Conservation (phyloP, 1,140 invertebrate genomes). For the Drosophila littoralis region DNA sequence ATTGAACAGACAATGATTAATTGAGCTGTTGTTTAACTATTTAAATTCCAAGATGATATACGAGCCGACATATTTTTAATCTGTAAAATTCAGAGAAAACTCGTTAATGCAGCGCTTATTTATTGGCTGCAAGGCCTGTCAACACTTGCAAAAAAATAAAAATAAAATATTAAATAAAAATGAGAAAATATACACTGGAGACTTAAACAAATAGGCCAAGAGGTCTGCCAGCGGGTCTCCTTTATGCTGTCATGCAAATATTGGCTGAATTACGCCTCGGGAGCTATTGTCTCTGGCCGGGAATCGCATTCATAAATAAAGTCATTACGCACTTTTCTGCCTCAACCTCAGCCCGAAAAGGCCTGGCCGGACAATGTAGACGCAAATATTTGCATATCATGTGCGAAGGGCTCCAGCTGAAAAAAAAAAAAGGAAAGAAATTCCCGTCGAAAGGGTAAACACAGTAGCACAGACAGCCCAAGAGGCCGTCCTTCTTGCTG, state of each 20-base stretch:
- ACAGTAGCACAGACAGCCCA: slow-evolving; percentile 33
- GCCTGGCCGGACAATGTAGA: slow-evolving; percentile 32
- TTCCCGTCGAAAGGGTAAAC: slow-evolving; percentile 28
- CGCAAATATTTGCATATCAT: slow-evolving; percentile 73
- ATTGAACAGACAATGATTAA: slow-evolving; percentile 77
- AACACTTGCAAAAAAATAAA: slow-evolving; percentile 52
- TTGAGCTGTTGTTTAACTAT: slow-evolving; percentile 63
- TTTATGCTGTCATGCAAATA: slow-evolving; percentile 65
- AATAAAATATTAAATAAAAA: neutral
- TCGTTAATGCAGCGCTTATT: slow-evolving; percentile 71
- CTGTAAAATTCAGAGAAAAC: slow-evolving; percentile 59
- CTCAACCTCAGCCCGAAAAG: slow-evolving; percentile 45
- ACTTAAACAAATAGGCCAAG: slow-evolving; percentile 24
- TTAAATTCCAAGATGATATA: slow-evolving; percentile 48
- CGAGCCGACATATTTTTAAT: slow-evolving; percentile 14
- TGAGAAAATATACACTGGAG: neutral
- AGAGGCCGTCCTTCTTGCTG: neutral
- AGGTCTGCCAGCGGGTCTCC: neutral
- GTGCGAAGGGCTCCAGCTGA: slow-evolving; percentile 23
- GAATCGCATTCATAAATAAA: slow-evolving; percentile 68
- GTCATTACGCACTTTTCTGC: slow-evolving; percentile 70
- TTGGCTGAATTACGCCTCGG: slow-evolving; percentile 40
- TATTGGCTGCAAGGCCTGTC: slow-evolving; percentile 53
- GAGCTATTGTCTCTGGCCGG: slow-evolving; percentile 60
- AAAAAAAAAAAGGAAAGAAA: slow-evolving; percentile 8